A percentile compares a stretch with the other conserved stretches of the same genome.
Evolutionary conservation across 2,888 invertebrate genomes (phyloP).

Genomic region (Aleiodes alternator): DNA sequence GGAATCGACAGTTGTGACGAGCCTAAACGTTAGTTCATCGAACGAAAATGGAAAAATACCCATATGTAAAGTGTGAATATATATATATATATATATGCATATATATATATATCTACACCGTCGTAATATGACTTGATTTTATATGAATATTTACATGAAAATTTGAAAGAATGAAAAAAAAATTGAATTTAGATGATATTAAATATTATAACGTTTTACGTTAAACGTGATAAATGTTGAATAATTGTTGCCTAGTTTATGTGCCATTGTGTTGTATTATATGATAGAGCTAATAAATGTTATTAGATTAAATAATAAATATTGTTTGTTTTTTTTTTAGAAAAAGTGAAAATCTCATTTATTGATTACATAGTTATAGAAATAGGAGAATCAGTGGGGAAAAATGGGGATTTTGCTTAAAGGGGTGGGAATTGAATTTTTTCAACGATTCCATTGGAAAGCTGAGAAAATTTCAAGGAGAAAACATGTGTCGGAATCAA

Average conservation of each 20-base stretch:
- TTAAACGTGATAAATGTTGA: constrained; percentile 69
- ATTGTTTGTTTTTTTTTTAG: not conserved
- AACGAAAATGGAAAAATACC: constrained; percentile 52
- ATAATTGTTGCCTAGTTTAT: constrained; percentile 71
- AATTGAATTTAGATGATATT: constrained; percentile 58
- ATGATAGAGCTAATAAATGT: constrained; percentile 68
- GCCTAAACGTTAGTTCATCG: constrained; percentile 59
- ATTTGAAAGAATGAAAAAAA: constrained; percentile 33
- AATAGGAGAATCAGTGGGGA: no score
- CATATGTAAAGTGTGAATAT: constrained; percentile 51
- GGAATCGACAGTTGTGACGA: constrained; percentile 42
- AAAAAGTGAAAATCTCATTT: not conserved
- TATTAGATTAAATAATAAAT: constrained; percentile 54
- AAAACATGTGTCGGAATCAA: no score
- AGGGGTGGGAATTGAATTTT: no score
- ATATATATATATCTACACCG: constrained; percentile 57
- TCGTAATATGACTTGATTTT: constrained; percentile 63
- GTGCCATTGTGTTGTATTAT: constrained; percentile 69
- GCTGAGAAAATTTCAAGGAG: no score
- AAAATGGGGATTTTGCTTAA: no score
- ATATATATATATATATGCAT: constrained; percentile 48
- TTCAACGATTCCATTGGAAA: no score
- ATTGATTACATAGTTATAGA: not conserved
- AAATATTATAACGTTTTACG: constrained; percentile 62
- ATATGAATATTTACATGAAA: constrained; percentile 63